Evolutionary conservation across 2,113 vertebrate genomes (phyloP), one percentile per base, ranked within the genome.

Genomic region (Heptranchias perlo): DNA sequence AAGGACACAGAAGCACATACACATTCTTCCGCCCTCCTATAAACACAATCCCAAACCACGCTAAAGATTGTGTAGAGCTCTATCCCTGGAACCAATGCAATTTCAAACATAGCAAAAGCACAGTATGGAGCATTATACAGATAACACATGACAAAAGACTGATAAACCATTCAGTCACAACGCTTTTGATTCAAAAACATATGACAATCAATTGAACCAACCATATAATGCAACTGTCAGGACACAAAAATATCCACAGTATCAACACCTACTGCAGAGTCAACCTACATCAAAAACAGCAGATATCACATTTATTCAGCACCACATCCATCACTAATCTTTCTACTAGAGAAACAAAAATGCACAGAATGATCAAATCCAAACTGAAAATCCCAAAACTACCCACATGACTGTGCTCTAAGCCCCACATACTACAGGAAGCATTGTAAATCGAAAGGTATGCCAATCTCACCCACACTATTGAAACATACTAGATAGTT

Each of bases 161-260:
- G 93, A 49, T 67, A 47, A 95, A 18, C 21, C 25, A 67, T 14
- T 62, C 93, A 73, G 11, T 69, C 65, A 95, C 39, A 73, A 69
- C 44, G 73, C 31, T 69, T 69, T 73, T 95, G 65, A 73, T 67
- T 49, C 44, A 95, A 95, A 89, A 47, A 69, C 47, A 5, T 69
- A 52, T 69, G 94, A 95, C 94, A 95, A 52, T 95, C 89, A 93
- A 93, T 64, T 93, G 89, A 93, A 93, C 35, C 35, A 39, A 62
- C 35, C 58, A 93, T 64, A 64, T 61, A 64, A 93, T 93, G 89
- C 35, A 39, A 64, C 89, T 64, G 89, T 93, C 89, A 93, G 6
- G 89, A 23, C 35, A 62, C 16, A 62, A n/a, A 93, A 93, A 39
- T 93, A 62, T 44, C n/a, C 78, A 47, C 78, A 23, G 39, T 47